These are phyloP conservation scores for Trichonephila clavipes DNA, from an alignment of 1,140 invertebrate species.

Conservation along the genomic window DNA sequence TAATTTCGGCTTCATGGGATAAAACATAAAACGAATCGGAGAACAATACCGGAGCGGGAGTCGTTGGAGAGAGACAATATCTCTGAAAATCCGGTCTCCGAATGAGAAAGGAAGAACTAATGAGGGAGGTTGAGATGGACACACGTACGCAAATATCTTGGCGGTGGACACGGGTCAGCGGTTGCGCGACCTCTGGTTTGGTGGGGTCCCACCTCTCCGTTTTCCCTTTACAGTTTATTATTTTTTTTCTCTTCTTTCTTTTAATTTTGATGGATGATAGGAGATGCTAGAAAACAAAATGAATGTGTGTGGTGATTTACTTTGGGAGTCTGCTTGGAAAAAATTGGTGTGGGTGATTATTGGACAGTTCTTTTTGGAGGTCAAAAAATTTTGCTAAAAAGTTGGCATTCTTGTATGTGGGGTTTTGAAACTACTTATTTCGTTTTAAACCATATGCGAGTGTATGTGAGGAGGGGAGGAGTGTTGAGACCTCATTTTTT, in stretches of 20 bases:
- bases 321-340: too few relatives aligned
- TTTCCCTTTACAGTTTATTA: neutral
- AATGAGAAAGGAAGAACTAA: slow-evolving; percentile 10
- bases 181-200: neutral
- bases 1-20: neutral
- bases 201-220: neutral
- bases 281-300: too few relatives aligned
- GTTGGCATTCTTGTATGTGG: too few relatives aligned
- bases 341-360: too few relatives aligned
- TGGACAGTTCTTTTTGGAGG: too few relatives aligned
- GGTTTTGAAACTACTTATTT: too few relatives aligned
- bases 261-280: slow-evolving; percentile 21
- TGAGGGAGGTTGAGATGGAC: neutral
- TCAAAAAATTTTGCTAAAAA: too few relatives aligned
- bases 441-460: too few relatives aligned
- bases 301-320: too few relatives aligned
- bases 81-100: neutral
- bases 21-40: slow-evolving; percentile 5
- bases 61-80: neutral
- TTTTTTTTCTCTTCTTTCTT: neutral
- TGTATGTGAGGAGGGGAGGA: too few relatives aligned
- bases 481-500: too few relatives aligned
- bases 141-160: slow-evolving; percentile 18
- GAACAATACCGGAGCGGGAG: slow-evolving; percentile 9
- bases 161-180: neutral